A percentile compares a stretch with the other conserved stretches of the same genome.
Evolutionary conservation across 2,888 invertebrate species (phyloP).

Genomic region (Eupelmus urozonus): DNA sequence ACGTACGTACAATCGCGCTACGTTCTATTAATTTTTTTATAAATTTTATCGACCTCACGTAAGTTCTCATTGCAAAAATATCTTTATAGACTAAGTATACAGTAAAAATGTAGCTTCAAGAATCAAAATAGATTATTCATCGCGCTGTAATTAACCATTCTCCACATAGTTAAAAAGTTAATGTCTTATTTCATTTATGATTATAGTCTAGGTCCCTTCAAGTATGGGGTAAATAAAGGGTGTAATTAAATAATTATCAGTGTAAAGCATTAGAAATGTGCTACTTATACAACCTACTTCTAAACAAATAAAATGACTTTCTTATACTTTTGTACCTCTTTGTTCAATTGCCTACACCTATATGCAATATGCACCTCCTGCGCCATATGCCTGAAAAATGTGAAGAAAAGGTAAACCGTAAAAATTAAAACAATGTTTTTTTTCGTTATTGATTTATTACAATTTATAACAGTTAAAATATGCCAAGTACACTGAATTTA

Average conservation of each 20-base stretch:
- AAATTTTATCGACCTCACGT: neutral
- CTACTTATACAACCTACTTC: conserved; percentile 48
- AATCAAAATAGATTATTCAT: too few relatives aligned
- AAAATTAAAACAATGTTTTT: conserved; percentile 36
- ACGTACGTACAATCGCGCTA: neutral
- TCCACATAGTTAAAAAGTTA: conserved; percentile 1
- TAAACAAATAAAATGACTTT: conserved; percentile 25
- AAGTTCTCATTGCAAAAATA: too few relatives aligned
- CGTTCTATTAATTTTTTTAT: conserved; percentile 1
- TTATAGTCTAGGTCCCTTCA: neutral
- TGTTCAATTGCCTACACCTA: neutral
- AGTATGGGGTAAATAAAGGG: conserved; percentile 21
- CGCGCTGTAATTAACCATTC: too few relatives aligned
- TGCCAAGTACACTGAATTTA: conserved; percentile 67
- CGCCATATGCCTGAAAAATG: neutral
- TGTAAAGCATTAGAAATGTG: conserved; percentile 52
- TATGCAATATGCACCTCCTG: too few relatives aligned
- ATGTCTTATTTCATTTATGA: conserved; percentile 27
- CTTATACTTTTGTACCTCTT: conserved; percentile 13
- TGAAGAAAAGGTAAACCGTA: neutral
- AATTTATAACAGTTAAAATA: conserved; percentile 70
- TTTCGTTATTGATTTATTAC: conserved; percentile 66
- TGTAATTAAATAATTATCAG: conserved; percentile 44
- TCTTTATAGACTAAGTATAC: too few relatives aligned
- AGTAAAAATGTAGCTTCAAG: neutral